Evolutionary conservation across 2,888 invertebrate genomes (phyloP), one percentile per base, ranked within the genome.

Genomic region (Hermaeophaga mercurialis): DNA sequence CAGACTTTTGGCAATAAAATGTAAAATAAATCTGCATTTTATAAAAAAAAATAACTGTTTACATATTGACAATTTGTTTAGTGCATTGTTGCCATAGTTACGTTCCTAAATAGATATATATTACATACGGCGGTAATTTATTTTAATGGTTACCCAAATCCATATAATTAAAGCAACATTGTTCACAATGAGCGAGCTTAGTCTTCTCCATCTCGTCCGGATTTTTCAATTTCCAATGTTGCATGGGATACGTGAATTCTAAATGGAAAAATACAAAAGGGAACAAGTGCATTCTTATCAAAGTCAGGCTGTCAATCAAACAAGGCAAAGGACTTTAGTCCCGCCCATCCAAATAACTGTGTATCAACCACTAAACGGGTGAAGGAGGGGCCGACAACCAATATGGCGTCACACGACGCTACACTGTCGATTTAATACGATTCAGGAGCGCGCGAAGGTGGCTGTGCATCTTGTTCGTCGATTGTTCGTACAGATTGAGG

Each of bases 301-400:
- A 62, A 69, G 54, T 53, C 64, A 59, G 64, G 64, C 64, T 74
- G 75, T 75, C 75, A 75, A 75, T 75, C 74, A 75, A 73, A 70
- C 56, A 65, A 58, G 59, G 66, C 69, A 58, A 55, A 56, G 60
- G 56, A 50, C 44, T 52, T 50, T 63, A 47, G 66, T 63, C 56
- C 66, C 70, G 66, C 69, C 69, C 61, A 64, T 65, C 43, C 58
- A 61, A 66, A 68, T 68, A 68, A 64, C 63, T 60, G 56, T 61
- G 63, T 66, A 65, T 65, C 68, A 64, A 64, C 66, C 65, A 62
- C 65, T 66, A 59, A 60, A 61, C 59, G 65, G 61, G 61, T 57
- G 61, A 56, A 65, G 72, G 71, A 71, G 75, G 44, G 72, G 71
- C 73, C 63, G 66, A 61, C 70, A 69, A 72, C 74, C 75, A 75